phyloP scores from a whole-genome alignment of 2,113 vertebrate species.

The Triplophysa tibetana region DNA sequence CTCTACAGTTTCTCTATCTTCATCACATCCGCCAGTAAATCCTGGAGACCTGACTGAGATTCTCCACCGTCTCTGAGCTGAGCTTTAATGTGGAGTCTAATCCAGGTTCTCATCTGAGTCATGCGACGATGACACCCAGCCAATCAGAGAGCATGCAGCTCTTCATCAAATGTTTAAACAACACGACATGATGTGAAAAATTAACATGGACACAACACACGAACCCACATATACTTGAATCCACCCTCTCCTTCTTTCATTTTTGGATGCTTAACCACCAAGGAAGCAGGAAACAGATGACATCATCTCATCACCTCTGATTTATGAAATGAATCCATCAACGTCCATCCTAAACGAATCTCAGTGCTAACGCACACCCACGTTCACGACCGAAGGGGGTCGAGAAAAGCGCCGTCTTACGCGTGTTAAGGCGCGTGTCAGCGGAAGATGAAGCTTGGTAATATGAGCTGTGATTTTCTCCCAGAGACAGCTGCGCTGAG shows the following conservation, averaged over 20 bases:
- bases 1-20: constrained; percentile 28
- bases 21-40: constrained; percentile 29
- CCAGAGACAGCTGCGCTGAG: constrained; percentile 4
- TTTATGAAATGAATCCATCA: constrained; percentile 62
- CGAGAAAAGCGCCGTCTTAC: constrained; percentile 36
- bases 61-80: constrained; percentile 65
- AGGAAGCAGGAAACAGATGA: constrained; percentile 60
- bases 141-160: constrained; percentile 28
- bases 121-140: neutral
- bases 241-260: neutral
- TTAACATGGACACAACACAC: neutral
- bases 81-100: constrained; percentile 69
- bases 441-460: constrained; percentile 40
- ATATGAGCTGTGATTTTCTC: constrained; percentile 46
- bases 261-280: constrained; percentile 52
- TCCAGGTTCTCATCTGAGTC: constrained; percentile 58
- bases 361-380: constrained; percentile 55
- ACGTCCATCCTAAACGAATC: constrained; percentile 42
- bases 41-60: constrained; percentile 50
- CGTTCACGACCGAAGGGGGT: constrained; percentile 31
- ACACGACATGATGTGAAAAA: neutral
- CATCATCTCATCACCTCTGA: constrained; percentile 58
- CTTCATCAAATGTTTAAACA: neutral
- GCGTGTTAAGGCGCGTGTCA: constrained; percentile 25
- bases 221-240: neutral